Evolutionary conservation across 2,113 vertebrate genomes (phyloP), one percentile per base, ranked within the genome.

Genomic region (Euleptes europaea): DNA sequence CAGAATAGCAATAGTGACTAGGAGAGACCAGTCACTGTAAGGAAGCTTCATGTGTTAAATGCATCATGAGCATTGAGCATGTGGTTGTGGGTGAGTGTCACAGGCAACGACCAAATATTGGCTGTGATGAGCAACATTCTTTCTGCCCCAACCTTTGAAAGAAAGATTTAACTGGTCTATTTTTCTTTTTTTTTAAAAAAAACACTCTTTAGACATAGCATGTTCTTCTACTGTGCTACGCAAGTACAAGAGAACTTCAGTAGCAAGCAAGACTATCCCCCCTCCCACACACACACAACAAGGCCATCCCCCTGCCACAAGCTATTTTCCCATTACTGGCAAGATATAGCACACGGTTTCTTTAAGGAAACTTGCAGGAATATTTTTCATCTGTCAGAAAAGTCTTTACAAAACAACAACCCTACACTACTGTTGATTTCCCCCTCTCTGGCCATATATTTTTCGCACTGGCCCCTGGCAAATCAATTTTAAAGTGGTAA

Each of bases 401-500:
- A 49, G 31, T 42, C 35, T 70, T 60, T 70, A 44, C 35, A 67
- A 76, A 38, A 84, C 5, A 8, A 71, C 31, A 70, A 15, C 28
- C 19, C 40, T n/a, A 23, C 49, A 44, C 38, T 71, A 40, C 47
- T 44, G 38, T 70, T 78, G 49, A 84, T 63, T 49, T 49, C n/a
- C 6, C 15, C 8, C 38, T 54, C 28, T 28, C 5, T 11, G 67
- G 2, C 1, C 3, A 33, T 42, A 38, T 4, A 0, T 9, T 26
- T 12, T 7, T 26, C 67, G 33, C 49, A 5, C 23, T 73, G 82
- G 86, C 51, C 90, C 84, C 80, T 78, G 42, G 79, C 70, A 86
- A 94, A 95, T 93, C 93, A 38, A 85, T 94, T 78, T 63, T 92
- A 44, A 40, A 83, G 60, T 60, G 88, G 90, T 88, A 85, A 86